Evolutionary conservation across 2,113 vertebrate genomes (phyloP), one percentile per base, ranked within the genome.

Genomic region (Trichechus manatus): DNA sequence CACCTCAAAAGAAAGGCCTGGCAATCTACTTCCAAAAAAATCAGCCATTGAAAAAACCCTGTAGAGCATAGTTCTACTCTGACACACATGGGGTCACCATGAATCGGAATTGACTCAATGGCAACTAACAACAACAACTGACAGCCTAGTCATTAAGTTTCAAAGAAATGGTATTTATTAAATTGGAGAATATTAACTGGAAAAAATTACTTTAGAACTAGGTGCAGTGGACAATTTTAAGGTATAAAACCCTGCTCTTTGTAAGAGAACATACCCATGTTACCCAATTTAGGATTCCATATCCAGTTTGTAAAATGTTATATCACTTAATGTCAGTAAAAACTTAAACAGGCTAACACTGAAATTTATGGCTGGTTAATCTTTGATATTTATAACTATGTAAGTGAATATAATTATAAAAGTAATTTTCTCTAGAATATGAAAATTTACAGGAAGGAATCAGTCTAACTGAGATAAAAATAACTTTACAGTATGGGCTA

Each of bases 381-480:
- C 84, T 96, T 93, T 94, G 17, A 42, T 88, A 42, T n/a, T 85
- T 92, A 6, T 81, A 91, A 53, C 74, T 79, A 3, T 93, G 39
- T 94, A 88, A 87, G 10, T 42, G 86, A 93, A 77, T 44, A 23
- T 87, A 82, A 61, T 79, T 74, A 61, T 70, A 64, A 87, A 91
- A 70, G 15, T 23, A 87, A 84, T 77, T 96, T 83, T 92, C 63
- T 86, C 29, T 42, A 80, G 25, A 22, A 90, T 66, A n/a, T 87
- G 53, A 75, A 25, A 29, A 53, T 90, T 95, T 53, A 70, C 10
- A 85, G 50, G 36, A 50, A 92, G 39, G 59, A 80, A 20, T 87
- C 39, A 29, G 3, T 44, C 31, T 68, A 83, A 56, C 27, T 91
- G 23, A 93, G 27, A 92, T 68, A 90, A 61, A 89, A 87, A 22